A percentile compares a stretch with the other conserved stretches of the same genome.
Conservation (phyloP, 2,797 vertebrate species). For the Odontamblyopus rebecca region DNA sequence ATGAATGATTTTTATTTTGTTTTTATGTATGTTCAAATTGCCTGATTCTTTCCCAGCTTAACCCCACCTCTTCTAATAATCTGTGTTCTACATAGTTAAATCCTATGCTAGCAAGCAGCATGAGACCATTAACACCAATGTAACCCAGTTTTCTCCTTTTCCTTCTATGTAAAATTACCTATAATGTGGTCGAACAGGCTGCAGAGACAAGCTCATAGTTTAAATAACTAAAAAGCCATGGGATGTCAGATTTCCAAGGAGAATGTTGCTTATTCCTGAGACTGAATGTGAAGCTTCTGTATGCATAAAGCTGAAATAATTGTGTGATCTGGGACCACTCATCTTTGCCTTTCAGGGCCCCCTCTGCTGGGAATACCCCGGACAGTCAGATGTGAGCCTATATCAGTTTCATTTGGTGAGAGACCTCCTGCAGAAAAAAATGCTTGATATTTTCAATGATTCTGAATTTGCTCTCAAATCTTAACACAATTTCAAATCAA, state of each 20-base stretch:
- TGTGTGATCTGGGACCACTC: slow-evolving; percentile 83
- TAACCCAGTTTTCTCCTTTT: slow-evolving; percentile 51
- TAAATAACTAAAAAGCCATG: slow-evolving; percentile 69
- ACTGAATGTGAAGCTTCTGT: slow-evolving; percentile 38
- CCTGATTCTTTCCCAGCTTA: not conserved
- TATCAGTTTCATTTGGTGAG: slow-evolving; percentile 87
- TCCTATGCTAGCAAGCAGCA: slow-evolving; percentile 54
- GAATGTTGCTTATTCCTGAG: slow-evolving; percentile 71
- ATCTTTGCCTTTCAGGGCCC: slow-evolving; percentile 86
- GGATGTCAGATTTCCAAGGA: slow-evolving; percentile 65
- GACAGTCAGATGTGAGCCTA: slow-evolving; percentile 84
- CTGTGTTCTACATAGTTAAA: slow-evolving; percentile 50
- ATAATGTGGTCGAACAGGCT: slow-evolving; percentile 56
- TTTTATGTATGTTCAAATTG: not conserved
- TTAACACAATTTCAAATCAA: slow-evolving; percentile 50
- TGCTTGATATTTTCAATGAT: slow-evolving; percentile 69
- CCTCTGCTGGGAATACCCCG: slow-evolving; percentile 83
- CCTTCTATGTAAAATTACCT: slow-evolving; percentile 61
- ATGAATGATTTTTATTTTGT: not conserved
- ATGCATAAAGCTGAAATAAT: slow-evolving; percentile 72
- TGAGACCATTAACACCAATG: slow-evolving; percentile 44
- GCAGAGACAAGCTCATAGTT: slow-evolving; percentile 60
- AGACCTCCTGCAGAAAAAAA: slow-evolving; percentile 77
- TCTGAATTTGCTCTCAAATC: slow-evolving; percentile 60
- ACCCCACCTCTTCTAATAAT: slow-evolving; percentile 10